Base-by-base conservation (phyloP, 1,140 invertebrate species). In the Drosophila auraria region DNA sequence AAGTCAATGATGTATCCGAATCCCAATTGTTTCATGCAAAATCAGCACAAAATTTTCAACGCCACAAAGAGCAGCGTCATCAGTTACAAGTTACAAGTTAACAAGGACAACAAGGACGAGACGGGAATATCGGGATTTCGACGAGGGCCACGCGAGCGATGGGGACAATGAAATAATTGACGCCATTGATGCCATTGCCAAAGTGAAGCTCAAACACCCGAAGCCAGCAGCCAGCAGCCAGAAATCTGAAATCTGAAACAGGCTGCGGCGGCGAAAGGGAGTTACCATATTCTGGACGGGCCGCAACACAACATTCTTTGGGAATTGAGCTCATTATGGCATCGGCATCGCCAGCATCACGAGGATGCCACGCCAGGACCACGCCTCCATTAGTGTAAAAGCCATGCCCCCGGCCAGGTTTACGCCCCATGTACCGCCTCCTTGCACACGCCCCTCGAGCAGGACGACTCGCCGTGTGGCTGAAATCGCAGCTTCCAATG, bases 241-340 rank as follows among this genome's bases (percentile, higher is more conserved):
- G 59, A 80, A 78, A 73, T 73, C 51, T 62, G 75, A 63, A 76
- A 71, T 53, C 38, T 17, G 33, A 57, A 62, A 49, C 53, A 36
- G 61, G 57, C 75, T 68, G 15, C 38, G 44, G 47, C 42, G 8
- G 44, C 50, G 49, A 54, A 42, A 42, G 38, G 54, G 36, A 15
- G 17, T 40, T 23, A 12, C 27, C 42, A 61, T 56, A 56, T 56
- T 36, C 15, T 58, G 57, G 36, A 54, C 30, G 78, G 68, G 70
- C 54, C 70, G 61, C 59, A 73, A 61, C 59, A 70, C 84, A 89
- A 71, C 81, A 84, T 89, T 89, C 84, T 82, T 90, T 86, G 86
- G 87, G 86, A 89, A 89, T 90, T 86, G 79, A 89, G 86, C 86
- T 89, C 86, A 89, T 89, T 89, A 89, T 90, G 82, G 86, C 87